A percentile compares a stretch with the other conserved stretches of the same genome.
Conservation (phyloP, 2,888 invertebrate genomes). For the Apotomis betuletana region DNA sequence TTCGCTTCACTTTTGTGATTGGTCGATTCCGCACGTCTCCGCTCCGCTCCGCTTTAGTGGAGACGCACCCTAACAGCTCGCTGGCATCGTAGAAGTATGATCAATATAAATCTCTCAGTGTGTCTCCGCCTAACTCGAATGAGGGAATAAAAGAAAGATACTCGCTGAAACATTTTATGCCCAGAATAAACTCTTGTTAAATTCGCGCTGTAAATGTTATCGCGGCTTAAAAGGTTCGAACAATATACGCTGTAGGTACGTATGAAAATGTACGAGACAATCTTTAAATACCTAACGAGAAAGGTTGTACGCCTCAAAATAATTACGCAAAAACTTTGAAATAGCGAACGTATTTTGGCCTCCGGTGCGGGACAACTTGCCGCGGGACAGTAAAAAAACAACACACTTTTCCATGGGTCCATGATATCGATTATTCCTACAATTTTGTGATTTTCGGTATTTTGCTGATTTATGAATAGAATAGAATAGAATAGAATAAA, state of each 20-base stretch:
- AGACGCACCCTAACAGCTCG: too few species aligned
- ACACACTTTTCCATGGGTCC: too few species aligned
- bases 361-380: too few species aligned
- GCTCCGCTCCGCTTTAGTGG: too few species aligned
- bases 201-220: conserved; percentile 39
- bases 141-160: conserved; percentile 30
- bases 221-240: conserved; percentile 23
- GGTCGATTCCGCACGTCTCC: too few species aligned
- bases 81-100: too few species aligned
- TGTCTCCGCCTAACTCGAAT: neutral
- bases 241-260: conserved; percentile 2
- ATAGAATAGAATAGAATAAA: too few species aligned
- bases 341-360: neutral
- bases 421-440: too few species aligned
- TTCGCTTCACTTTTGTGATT: too few species aligned
- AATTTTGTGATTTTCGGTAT: too few species aligned
- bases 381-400: neutral
- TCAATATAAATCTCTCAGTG: neutral
- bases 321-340: neutral
- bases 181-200: conserved; percentile 46
- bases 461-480: too few species aligned
- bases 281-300: conserved; percentile 8
- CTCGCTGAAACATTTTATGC: conserved; percentile 48
- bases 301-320: neutral
- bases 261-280: neutral